Evolutionary conservation across 1,140 invertebrate genomes (phyloP).

Genomic region (Temnothorax curvispinosus): DNA sequence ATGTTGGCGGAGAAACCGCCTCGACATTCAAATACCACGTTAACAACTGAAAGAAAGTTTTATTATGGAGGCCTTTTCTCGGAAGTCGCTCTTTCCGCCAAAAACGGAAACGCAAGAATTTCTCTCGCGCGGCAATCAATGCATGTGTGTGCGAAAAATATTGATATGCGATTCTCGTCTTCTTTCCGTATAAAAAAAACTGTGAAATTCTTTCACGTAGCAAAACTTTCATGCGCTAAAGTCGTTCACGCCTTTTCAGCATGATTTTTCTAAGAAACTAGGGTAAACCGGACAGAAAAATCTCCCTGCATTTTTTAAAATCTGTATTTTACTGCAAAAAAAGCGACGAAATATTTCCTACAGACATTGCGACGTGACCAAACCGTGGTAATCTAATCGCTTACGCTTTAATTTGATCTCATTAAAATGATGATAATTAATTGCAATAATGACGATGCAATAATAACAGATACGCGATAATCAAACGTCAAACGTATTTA

Average conservation of each 20-base stretch:
- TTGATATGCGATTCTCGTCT: not conserved
- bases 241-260: not conserved
- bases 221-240: not conserved
- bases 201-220: not conserved
- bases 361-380: not conserved
- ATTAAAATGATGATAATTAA: conserved; percentile 18
- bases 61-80: not conserved
- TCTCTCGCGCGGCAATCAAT: not conserved
- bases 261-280: not conserved
- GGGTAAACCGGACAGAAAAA: no score
- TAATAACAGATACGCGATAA: not conserved
- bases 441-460: conserved; percentile 1
- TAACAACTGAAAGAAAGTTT: conserved; percentile 34
- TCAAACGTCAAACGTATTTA: not conserved
- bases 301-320: not conserved
- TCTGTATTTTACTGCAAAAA: no score
- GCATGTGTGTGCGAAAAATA: not conserved
- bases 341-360: not conserved
- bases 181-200: not conserved
- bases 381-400: not conserved
- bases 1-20: not conserved
- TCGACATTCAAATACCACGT: conserved; percentile 40
- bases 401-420: not conserved
- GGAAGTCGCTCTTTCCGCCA: not conserved
- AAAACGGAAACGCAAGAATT: not conserved